Evolutionary conservation across 1,140 invertebrate species (phyloP).

Genomic region (Sycophila sp.): DNA sequence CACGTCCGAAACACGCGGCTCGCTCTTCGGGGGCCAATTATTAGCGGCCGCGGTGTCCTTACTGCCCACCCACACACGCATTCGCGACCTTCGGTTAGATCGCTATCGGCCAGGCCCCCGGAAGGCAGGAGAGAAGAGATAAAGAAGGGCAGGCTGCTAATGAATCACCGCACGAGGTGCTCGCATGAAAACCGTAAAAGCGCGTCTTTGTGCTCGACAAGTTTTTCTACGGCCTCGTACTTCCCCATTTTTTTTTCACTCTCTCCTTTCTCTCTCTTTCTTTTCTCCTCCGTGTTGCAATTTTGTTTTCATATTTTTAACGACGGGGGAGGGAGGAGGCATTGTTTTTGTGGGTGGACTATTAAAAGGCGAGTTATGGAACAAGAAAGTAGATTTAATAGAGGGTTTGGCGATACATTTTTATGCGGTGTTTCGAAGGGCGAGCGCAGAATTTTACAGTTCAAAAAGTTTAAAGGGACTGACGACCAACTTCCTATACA

Average conservation of each 20-base stretch:
- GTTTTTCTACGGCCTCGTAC: slow-evolving; percentile 22
- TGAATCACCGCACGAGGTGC: slow-evolving; percentile 13
- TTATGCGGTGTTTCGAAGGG: too few species aligned
- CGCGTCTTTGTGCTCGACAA: too few species aligned
- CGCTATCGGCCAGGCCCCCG: slow-evolving; percentile 7
- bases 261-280: slow-evolving; percentile 41
- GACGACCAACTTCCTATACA: too few species aligned
- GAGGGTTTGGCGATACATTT: neutral
- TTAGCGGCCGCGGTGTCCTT: slow-evolving; percentile 26
- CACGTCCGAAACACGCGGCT: slow-evolving; percentile 18
- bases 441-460: too few species aligned
- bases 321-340: slow-evolving; percentile 29
- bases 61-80: slow-evolving; percentile 26
- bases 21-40: slow-evolving; percentile 22
- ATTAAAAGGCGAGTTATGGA: too few species aligned
- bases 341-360: too few species aligned
- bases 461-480: too few species aligned
- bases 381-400: too few species aligned
- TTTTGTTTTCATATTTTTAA: slow-evolving; percentile 57
- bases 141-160: neutral
- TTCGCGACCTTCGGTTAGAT: slow-evolving; percentile 15
- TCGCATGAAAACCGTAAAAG: neutral
- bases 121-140: neutral
- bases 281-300: neutral
- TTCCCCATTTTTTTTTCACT: slow-evolving; percentile 45